These are phyloP conservation scores for Ruditapes philippinarum DNA, from an alignment of 1,140 invertebrate genomes.

Conservation along the genomic window DNA sequence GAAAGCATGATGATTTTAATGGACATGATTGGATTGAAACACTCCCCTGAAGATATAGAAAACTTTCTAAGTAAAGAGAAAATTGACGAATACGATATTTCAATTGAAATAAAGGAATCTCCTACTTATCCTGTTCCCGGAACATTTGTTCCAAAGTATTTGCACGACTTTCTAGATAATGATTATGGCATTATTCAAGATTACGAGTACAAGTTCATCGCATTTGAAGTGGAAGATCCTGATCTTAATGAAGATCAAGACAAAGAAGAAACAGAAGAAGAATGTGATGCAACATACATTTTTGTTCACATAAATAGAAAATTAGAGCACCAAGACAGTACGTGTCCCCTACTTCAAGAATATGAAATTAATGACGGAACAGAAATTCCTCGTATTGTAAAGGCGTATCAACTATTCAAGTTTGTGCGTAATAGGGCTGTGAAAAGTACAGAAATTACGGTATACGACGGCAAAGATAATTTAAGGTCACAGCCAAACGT, in stretches of 20 bases:
- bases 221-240: slow-evolving; percentile 77
- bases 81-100: neutral
- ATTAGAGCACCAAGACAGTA: neutral
- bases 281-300: slow-evolving; percentile 45
- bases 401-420: slow-evolving; percentile 73
- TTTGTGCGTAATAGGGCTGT: slow-evolving; percentile 64
- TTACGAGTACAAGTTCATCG: slow-evolving; percentile 73
- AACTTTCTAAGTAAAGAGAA: neutral
- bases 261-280: too few species aligned
- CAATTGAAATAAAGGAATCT: neutral
- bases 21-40: neutral
- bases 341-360: slow-evolving; percentile 34
- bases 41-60: neutral
- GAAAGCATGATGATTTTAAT: neutral
- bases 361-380: slow-evolving; percentile 75
- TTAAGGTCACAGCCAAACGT: neutral
- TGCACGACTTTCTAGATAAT: slow-evolving; percentile 26
- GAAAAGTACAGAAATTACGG: neutral
- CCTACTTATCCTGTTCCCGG: neutral
- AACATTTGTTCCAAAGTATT: slow-evolving; percentile 45
- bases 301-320: slow-evolving; percentile 64
- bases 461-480: neutral
- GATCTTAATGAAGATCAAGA: neutral
- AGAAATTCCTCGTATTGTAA: slow-evolving; percentile 66
- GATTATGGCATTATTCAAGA: slow-evolving; percentile 53